These are phyloP conservation scores for Dasyprocta punctata DNA, from an alignment of 2,113 vertebrate genomes.

Conservation along the genomic window DNA sequence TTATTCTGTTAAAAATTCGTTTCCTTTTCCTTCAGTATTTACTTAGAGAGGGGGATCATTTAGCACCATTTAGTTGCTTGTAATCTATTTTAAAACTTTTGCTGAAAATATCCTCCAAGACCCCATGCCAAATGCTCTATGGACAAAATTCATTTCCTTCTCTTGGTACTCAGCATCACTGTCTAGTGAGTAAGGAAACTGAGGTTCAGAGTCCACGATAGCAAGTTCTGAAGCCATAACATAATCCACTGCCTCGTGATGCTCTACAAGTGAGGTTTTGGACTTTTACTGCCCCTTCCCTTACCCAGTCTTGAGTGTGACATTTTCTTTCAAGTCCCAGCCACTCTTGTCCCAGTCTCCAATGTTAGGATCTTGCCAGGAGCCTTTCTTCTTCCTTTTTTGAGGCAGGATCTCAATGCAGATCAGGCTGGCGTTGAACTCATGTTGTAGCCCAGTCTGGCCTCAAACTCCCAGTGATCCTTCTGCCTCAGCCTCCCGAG, in stretches of 20 bases:
- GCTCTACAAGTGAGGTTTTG: not conserved
- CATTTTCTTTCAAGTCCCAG: not conserved
- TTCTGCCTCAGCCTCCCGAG: too few relatives aligned
- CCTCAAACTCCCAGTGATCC: too few relatives aligned
- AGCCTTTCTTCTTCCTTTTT: too few relatives aligned
- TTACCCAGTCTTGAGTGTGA: not conserved
- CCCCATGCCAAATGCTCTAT: not conserved
- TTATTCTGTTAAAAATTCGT: not conserved
- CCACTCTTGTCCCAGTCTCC: not conserved
- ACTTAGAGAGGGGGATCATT: not conserved
- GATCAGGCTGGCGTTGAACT: too few relatives aligned
- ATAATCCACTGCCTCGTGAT: not conserved
- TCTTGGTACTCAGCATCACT: too few relatives aligned
- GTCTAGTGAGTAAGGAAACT: not conserved
- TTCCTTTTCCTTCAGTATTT: not conserved
- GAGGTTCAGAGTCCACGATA: not conserved
- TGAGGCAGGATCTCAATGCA: too few relatives aligned
- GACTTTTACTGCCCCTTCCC: too few relatives aligned
- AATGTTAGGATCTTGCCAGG: not conserved
- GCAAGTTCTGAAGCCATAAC: not conserved
- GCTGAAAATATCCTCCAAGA: not conserved
- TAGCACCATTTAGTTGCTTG: not conserved
- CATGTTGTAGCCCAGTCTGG: too few relatives aligned
- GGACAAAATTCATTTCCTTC: not conserved
- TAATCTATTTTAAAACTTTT: not conserved